Evolutionary conservation across 2,113 vertebrate species (phyloP).

Genomic region (Brachypodius melanocephalos): DNA sequence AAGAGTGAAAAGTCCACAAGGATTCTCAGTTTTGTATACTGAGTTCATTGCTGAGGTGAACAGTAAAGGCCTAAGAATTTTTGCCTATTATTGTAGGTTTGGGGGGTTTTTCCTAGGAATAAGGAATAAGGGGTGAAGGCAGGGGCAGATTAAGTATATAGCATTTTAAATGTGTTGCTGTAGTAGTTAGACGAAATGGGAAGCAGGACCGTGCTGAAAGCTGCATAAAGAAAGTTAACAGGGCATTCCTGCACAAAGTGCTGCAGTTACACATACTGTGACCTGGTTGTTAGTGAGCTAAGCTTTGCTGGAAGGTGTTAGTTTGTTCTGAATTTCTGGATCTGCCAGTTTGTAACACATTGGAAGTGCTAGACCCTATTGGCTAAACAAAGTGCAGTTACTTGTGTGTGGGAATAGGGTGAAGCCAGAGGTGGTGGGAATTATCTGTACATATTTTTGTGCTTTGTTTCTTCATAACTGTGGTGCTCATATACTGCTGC

Average conservation of each 20-base stretch:
- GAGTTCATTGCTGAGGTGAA: background rate
- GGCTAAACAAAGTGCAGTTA: background rate
- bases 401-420: background rate
- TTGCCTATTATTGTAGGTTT: background rate
- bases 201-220: background rate
- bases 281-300: background rate
- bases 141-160: background rate
- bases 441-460: background rate
- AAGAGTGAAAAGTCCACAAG: background rate
- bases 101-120: background rate
- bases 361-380: background rate
- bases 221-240: background rate
- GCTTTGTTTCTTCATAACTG: background rate
- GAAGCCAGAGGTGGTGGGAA: background rate
- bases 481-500: background rate
- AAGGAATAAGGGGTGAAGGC: background rate
- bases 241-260: background rate
- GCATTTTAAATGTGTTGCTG: background rate
- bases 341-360: background rate
- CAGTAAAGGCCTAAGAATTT: background rate
- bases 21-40: background rate
- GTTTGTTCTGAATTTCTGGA: background rate
- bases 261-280: background rate
- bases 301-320: background rate
- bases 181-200: background rate